Evolutionary conservation across 2,797 vertebrate species (phyloP).

Genomic region (Gorsachius magnificus): DNA sequence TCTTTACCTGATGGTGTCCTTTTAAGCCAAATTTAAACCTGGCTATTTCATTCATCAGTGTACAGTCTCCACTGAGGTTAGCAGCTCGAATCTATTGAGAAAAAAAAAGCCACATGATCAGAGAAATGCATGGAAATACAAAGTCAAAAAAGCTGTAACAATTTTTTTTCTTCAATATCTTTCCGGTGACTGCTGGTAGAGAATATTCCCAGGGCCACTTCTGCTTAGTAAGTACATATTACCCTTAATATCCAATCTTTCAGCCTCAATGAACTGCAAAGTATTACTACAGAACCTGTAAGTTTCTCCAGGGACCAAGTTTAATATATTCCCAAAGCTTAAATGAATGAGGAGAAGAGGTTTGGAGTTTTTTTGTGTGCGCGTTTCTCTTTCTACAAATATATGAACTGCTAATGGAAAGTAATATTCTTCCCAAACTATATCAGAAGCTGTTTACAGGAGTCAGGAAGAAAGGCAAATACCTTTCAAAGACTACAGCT

Average conservation of each 20-base stretch:
- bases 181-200: neutral
- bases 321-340: neutral
- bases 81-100: slow-evolving; percentile 89
- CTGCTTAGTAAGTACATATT: neutral
- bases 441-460: neutral
- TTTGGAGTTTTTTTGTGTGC: too few relatives aligned
- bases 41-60: slow-evolving; percentile 85
- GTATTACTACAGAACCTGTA: neutral
- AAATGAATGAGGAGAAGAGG: neutral
- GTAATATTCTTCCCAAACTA: fast-evolving
- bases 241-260: neutral
- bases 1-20: slow-evolving; percentile 90
- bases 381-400: too few relatives aligned
- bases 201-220: neutral
- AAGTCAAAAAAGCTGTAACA: neutral
- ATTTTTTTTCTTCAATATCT: neutral
- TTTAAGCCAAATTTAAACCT: slow-evolving; percentile 92
- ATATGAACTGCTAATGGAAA: neutral
- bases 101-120: neutral
- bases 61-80: slow-evolving; percentile 96
- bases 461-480: neutral
- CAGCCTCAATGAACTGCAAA: neutral
- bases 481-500: neutral
- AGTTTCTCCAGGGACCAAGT: neutral
- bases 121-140: neutral